Evolutionary conservation across 2,113 vertebrate genomes (phyloP).

Genomic region (Neopipo cinnamomea): DNA sequence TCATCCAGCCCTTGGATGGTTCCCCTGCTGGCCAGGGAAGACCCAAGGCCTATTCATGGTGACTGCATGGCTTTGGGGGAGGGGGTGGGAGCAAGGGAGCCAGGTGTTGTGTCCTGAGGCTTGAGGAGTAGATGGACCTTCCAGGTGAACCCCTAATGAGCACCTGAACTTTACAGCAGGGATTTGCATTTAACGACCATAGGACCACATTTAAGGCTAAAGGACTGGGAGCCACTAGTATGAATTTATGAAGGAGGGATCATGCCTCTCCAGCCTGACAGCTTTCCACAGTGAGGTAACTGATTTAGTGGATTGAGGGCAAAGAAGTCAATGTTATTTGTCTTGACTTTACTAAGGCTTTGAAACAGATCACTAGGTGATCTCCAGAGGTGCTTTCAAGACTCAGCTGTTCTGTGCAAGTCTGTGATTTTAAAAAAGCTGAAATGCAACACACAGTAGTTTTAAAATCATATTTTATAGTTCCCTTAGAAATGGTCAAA

Average conservation of each 20-base stretch:
- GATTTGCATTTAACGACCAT: background rate
- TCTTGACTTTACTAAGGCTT: background rate
- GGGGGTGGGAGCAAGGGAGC: background rate
- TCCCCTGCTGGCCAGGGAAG: background rate
- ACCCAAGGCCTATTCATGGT: accelerated
- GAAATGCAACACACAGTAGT: background rate
- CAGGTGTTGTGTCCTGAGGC: background rate
- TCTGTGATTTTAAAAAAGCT: background rate
- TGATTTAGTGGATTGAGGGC: background rate
- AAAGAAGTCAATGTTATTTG: background rate
- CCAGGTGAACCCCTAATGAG: background rate
- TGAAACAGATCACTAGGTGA: background rate
- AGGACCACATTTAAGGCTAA: background rate
- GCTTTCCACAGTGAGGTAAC: background rate
- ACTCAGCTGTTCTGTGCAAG: background rate
- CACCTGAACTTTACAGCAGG: background rate
- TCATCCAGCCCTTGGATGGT: background rate
- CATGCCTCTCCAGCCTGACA: background rate
- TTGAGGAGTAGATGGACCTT: background rate
- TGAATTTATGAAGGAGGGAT: background rate
- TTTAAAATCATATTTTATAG: background rate
- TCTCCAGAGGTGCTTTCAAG: background rate
- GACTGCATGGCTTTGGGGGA: background rate
- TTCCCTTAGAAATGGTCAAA: background rate
- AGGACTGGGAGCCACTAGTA: background rate